phyloP scores from a whole-genome alignment of 2,888 invertebrate species.

The Macrosiphum euphorbiae region DNA sequence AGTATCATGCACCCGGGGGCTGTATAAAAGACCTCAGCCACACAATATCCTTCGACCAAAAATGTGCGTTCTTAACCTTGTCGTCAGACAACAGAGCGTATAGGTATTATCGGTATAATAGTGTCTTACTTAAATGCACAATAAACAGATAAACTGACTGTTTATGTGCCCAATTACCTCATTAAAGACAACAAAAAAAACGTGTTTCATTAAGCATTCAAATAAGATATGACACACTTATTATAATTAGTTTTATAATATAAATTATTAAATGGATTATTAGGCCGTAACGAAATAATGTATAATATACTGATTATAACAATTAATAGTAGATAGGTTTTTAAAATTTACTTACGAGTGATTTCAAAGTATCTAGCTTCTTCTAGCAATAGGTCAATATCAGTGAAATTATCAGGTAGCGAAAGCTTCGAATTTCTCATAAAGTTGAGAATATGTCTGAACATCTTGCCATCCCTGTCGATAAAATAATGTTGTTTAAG shows the following conservation, averaged over 20 bases:
- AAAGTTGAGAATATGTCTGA: conserved; percentile 96
- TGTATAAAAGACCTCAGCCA: conserved; percentile 2
- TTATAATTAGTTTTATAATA: background rate
- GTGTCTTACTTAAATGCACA: conserved; percentile 21
- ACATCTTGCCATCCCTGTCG: conserved; percentile 97
- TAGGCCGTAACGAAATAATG: background rate
- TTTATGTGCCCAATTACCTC: conserved; percentile 37
- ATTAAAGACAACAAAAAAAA: conserved; percentile 28
- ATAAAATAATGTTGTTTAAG: conserved; percentile 99
- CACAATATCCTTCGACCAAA: conserved; percentile 47
- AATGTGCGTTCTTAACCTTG: conserved; percentile 57
- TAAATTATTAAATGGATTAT: background rate
- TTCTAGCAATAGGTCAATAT: conserved; percentile 87
- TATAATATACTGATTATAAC: background rate
- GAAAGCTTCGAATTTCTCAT: conserved; percentile 91
- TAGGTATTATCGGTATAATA: conserved; percentile 46
- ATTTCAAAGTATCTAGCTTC: conserved; percentile 94
- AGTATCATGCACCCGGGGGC: conserved; percentile 35
- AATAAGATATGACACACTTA: conserved; percentile 16
- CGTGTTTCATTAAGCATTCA: background rate
- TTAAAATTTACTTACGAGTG: conserved; percentile 77
- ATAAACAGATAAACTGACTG: conserved; percentile 13
- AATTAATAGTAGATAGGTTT: background rate
- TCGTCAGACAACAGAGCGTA: conserved; percentile 34
- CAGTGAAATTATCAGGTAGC: conserved; percentile 88